Conservation (phyloP, 1,140 invertebrate genomes). For the Laodelphax striatellus region DNA sequence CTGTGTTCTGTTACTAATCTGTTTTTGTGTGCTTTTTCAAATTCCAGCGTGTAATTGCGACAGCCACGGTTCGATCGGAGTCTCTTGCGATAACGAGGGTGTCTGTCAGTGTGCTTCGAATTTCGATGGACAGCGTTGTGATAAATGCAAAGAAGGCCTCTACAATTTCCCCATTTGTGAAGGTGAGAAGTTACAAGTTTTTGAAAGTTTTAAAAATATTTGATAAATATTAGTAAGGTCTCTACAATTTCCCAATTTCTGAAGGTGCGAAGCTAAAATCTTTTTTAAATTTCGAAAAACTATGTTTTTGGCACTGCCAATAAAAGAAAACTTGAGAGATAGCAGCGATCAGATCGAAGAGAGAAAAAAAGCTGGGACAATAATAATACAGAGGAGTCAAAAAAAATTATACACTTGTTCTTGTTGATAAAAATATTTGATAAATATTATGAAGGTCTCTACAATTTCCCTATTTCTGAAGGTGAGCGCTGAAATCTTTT, state of each 20-base stretch:
- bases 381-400: too few species aligned
- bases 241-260: conserved; percentile 94
- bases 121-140: conserved; percentile 73
- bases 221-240: conserved; percentile 81
- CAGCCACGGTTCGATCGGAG: conserved; percentile 71
- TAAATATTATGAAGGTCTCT: conserved; percentile 85
- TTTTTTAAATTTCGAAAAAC: too few species aligned
- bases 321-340: too few species aligned
- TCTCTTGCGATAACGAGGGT: conserved; percentile 80
- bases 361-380: too few species aligned
- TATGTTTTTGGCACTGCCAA: too few species aligned
- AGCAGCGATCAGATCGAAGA: too few species aligned
- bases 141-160: conserved; percentile 83
- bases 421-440: too few species aligned
- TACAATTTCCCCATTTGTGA: conserved; percentile 97
- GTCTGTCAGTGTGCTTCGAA: conserved; percentile 78
- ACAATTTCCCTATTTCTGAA: conserved; percentile 95
- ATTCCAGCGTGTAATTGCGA: conserved; percentile 81
- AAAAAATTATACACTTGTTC: too few species aligned
- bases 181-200: conserved; percentile 40
- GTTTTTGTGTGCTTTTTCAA: background rate
- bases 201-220: too few species aligned
- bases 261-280: conserved; percentile 52
- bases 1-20: too few species aligned
- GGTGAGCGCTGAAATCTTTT: conserved; percentile 35